phyloP scores from a whole-genome alignment of 2,888 invertebrate species.

The Rotaria macrura region DNA sequence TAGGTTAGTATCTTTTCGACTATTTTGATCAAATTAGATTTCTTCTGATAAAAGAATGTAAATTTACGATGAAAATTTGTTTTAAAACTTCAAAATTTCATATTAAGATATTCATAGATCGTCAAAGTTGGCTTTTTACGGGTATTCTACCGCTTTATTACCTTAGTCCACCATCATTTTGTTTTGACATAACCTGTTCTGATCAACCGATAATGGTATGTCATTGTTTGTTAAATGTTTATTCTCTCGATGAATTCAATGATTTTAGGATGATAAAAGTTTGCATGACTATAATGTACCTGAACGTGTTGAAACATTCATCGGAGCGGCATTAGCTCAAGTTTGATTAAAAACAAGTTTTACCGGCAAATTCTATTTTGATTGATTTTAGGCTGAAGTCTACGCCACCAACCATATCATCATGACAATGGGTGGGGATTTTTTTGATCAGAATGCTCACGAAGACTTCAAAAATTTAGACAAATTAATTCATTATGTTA shows the following conservation, averaged over 20 bases:
- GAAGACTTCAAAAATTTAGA: conserved; percentile 74
- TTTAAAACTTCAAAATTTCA: neutral
- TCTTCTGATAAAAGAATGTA: neutral
- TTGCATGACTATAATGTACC: conserved; percentile 75
- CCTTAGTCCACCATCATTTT: conserved; percentile 75
- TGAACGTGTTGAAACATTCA: conserved; percentile 55
- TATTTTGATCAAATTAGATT: neutral
- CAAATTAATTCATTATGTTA: conserved; percentile 68
- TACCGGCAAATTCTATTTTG: neutral
- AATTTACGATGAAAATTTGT: neutral
- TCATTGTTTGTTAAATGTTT: neutral
- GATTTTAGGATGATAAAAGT: conserved; percentile 59
- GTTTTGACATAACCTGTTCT: conserved; percentile 74
- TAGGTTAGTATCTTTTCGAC: conserved; percentile 41
- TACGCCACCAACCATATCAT: conserved; percentile 60
- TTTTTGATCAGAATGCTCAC: conserved; percentile 70
- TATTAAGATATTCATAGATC: neutral
- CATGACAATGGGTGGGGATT: conserved; percentile 82
- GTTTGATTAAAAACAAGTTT: neutral
- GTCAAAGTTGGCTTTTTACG: conserved; percentile 59
- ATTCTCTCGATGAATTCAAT: neutral
- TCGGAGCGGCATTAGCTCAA: conserved; percentile 37
- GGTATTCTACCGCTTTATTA: conserved; percentile 65
- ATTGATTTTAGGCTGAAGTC: conserved; percentile 52
- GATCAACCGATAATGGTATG: conserved; percentile 61